Conservation (phyloP, 2,888 invertebrate genomes). For the Melanchra persicariae region DNA sequence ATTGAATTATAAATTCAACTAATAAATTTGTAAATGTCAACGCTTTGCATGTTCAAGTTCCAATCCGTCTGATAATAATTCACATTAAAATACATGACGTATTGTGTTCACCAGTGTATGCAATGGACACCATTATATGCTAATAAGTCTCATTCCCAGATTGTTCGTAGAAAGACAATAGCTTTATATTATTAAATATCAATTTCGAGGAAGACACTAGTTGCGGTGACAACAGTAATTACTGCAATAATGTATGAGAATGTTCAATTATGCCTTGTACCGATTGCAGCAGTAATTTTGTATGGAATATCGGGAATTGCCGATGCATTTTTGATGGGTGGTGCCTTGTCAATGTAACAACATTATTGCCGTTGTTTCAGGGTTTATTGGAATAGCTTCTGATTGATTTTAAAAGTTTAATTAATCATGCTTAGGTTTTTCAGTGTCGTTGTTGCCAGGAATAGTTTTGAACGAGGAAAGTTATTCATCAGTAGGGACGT, state of each 20-base stretch:
- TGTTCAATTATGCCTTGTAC: constrained; percentile 26
- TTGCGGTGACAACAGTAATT: constrained; percentile 32
- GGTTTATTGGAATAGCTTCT: constrained; percentile 3
- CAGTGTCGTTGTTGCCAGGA: not conserved
- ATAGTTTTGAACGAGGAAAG: constrained; percentile 16
- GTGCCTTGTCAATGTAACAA: constrained; percentile 1
- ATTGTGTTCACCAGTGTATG: constrained; percentile 51
- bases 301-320: constrained; percentile 26
- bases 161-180: constrained; percentile 47
- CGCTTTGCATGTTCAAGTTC: constrained; percentile 44
- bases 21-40: constrained; percentile 21
- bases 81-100: constrained; percentile 51
- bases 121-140: constrained; percentile 43
- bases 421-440: not conserved
- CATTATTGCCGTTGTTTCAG: not conserved
- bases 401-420: constrained; percentile 16
- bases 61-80: constrained; percentile 39
- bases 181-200: constrained; percentile 20
- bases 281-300: constrained; percentile 20
- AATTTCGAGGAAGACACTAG: constrained; percentile 33
- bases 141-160: constrained; percentile 55
- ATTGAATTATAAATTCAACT: constrained; percentile 32
- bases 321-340: constrained; percentile 35
- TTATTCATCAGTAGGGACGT: not conserved
- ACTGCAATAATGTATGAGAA: constrained; percentile 33